Evolutionary conservation across 2,888 invertebrate species (phyloP).

Genomic region (Diarsia rubi): DNA sequence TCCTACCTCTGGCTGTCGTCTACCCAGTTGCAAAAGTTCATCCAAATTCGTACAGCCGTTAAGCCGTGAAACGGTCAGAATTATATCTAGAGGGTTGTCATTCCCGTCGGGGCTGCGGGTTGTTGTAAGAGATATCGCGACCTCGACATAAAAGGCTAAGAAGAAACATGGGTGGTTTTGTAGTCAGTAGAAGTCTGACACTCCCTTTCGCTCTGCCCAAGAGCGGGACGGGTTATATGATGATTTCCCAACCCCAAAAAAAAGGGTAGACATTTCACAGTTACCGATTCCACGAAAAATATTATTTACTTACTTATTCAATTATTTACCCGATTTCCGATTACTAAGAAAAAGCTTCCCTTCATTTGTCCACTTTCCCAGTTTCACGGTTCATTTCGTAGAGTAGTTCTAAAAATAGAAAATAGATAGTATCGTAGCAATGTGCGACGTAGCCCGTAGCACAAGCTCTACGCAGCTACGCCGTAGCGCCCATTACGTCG

Average conservation of each 20-base stretch:
- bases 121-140: too few species aligned
- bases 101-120: too few species aligned
- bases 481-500: constrained; percentile 39
- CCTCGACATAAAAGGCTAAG: too few species aligned
- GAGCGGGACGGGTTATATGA: too few species aligned
- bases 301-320: neutral
- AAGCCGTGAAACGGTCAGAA: neutral
- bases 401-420: constrained; percentile 1
- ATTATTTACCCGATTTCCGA: neutral
- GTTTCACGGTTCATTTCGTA: neutral
- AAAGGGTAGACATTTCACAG: neutral
- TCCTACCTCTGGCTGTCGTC: neutral
- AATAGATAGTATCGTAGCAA: constrained; percentile 26
- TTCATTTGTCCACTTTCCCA: neutral
- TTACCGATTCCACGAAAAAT: neutral
- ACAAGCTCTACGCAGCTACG: constrained; percentile 52
- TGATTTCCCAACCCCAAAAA: too few species aligned
- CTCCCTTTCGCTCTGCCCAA: too few species aligned
- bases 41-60: neutral
- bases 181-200: too few species aligned
- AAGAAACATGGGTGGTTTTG: too few species aligned
- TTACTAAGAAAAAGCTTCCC: neutral
- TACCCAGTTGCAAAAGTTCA: neutral
- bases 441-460: constrained; percentile 23
- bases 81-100: neutral